Evolutionary conservation across 2,797 vertebrate species (phyloP).

Genomic region (Brotula barbata): DNA sequence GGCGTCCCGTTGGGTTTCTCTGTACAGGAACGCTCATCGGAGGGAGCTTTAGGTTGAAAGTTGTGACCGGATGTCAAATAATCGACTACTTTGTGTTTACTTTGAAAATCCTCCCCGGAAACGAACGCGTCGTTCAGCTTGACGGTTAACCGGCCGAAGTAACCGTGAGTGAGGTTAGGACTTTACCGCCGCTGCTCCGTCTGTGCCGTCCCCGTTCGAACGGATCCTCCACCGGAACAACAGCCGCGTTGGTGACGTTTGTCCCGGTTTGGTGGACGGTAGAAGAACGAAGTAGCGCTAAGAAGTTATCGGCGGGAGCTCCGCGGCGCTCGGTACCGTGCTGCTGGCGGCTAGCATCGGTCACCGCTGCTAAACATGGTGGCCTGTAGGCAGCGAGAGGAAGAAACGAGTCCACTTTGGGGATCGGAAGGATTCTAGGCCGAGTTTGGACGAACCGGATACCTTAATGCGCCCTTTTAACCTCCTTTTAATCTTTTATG

Average conservation of each 20-base stretch:
- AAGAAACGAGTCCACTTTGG: conserved; percentile 21
- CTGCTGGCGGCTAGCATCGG: conserved; percentile 58
- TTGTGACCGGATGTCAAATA: conserved; percentile 29
- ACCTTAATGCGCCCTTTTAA: accelerated
- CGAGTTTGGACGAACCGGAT: neutral
- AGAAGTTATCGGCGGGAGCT: neutral
- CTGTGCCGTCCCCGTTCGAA: neutral
- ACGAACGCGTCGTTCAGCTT: neutral
- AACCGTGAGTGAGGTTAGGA: conserved; percentile 40
- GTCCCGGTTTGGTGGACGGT: neutral
- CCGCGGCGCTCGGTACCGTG: conserved; percentile 26
- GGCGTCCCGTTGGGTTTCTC: too few species aligned
- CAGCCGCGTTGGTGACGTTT: conserved; percentile 12
- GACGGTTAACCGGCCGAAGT: conserved; percentile 49
- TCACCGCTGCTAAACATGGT: conserved; percentile 67
- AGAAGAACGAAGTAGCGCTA: neutral
- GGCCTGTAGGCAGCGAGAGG: conserved; percentile 50
- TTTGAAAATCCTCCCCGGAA: too few species aligned
- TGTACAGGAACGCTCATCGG: too few species aligned
- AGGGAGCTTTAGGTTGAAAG: too few species aligned
- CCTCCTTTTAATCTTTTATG: neutral
- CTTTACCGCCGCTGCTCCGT: conserved; percentile 40
- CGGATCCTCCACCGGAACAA: neutral
- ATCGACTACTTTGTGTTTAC: neutral
- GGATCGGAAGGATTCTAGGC: conserved; percentile 4